Evolutionary conservation across 2,797 vertebrate species (phyloP).

Genomic region (Myotis pilosus): DNA sequence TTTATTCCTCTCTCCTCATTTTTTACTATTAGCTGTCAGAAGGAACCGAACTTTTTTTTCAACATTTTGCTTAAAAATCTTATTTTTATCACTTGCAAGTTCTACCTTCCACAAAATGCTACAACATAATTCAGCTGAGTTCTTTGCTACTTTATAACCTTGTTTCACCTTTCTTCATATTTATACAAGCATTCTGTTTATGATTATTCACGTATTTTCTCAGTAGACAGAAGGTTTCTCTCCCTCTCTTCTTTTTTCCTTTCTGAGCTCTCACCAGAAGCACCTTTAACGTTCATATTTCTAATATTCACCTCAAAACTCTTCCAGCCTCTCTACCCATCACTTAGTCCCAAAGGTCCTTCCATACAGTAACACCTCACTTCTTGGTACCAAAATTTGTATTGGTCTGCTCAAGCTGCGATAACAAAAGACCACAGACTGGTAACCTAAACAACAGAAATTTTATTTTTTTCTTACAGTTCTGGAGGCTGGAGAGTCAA

Average conservation of each 20-base stretch:
- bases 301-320: neutral
- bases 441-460: neutral
- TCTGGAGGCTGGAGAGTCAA: neutral
- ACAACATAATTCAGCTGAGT: neutral
- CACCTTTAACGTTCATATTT: neutral
- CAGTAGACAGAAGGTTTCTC: neutral
- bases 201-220: neutral
- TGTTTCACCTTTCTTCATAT: neutral
- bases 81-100: neutral
- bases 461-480: neutral
- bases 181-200: neutral
- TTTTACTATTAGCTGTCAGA: neutral
- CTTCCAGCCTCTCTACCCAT: neutral
- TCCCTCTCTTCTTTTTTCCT: neutral
- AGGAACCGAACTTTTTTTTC: neutral
- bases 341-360: neutral
- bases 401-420: neutral
- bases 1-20: neutral
- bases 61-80: neutral
- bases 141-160: neutral
- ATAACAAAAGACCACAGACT: neutral
- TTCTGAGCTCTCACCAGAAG: neutral
- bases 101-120: neutral
- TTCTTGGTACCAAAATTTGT: neutral
- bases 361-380: neutral